phyloP scores from a whole-genome alignment of 2,888 invertebrate species.

The Eristalis intricaria region DNA sequence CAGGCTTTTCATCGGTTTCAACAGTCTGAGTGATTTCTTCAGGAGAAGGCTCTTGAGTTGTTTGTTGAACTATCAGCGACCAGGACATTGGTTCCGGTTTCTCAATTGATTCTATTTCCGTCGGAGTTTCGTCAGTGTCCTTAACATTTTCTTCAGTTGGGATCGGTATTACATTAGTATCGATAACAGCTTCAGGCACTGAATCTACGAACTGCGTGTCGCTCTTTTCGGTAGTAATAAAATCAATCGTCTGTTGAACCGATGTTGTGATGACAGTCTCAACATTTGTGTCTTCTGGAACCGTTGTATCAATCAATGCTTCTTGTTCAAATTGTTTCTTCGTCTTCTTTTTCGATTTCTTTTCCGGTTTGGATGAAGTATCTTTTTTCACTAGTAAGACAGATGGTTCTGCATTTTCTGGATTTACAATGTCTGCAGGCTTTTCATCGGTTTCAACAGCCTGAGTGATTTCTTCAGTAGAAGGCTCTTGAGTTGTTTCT shows the following conservation, averaged over 20 bases:
- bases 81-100: not conserved
- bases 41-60: not conserved
- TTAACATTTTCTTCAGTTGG: too few relatives aligned
- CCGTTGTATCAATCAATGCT: not conserved
- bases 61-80: too few relatives aligned
- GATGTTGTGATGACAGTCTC: not conserved
- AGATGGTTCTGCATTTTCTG: not conserved
- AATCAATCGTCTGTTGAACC: constrained; percentile 69
- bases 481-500: not conserved
- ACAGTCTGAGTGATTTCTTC: not conserved
- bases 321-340: not conserved
- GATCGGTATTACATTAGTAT: too few relatives aligned
- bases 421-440: not conserved
- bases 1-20: too few relatives aligned
- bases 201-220: not conserved
- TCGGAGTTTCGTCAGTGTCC: not conserved
- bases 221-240: constrained; percentile 74
- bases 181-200: too few relatives aligned
- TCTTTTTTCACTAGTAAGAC: not conserved
- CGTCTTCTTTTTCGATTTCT: not conserved
- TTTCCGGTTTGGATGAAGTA: not conserved
- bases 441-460: not conserved
- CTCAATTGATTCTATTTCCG: not conserved
- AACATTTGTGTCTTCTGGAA: not conserved
- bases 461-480: too few relatives aligned